phyloP scores from a whole-genome alignment of 2,797 vertebrate species.

The Anguilla pacifica region DNA sequence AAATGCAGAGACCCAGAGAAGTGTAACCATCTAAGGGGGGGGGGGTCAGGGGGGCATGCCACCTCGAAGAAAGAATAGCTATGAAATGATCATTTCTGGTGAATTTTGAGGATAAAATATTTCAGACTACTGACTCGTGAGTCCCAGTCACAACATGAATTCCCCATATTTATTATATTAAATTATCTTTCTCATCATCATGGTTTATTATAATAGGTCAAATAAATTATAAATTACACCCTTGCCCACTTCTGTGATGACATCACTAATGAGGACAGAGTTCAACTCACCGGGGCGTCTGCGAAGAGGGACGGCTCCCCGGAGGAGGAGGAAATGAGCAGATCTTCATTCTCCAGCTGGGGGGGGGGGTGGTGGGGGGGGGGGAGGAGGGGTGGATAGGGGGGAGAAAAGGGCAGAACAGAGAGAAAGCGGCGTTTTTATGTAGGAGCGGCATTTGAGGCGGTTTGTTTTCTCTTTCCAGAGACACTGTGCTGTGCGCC shows the following conservation, averaged over 20 bases:
- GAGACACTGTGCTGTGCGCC: neutral
- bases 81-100: too few relatives aligned
- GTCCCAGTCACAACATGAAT: too few relatives aligned
- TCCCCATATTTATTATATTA: too few relatives aligned
- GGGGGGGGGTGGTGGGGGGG: constrained; percentile 51
- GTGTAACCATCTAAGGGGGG: too few relatives aligned
- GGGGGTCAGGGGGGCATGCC: too few relatives aligned
- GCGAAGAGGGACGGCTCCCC: constrained; percentile 77
- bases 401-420: neutral
- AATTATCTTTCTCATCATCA: too few relatives aligned
- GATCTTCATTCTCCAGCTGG: constrained; percentile 80
- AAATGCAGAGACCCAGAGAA: too few relatives aligned
- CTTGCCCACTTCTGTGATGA: neutral
- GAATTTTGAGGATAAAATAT: too few relatives aligned
- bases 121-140: too few relatives aligned
- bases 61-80: too few relatives aligned
- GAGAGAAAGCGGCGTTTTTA: neutral
- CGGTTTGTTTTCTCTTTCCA: neutral
- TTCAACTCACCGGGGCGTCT: constrained; percentile 75
- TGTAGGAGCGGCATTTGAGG: neutral
- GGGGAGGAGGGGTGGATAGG: constrained; percentile 32
- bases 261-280: constrained; percentile 1
- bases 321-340: constrained; percentile 79
- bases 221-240: too few relatives aligned
- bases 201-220: too few relatives aligned